These are phyloP conservation scores for Drosophila nigrodunni DNA, from an alignment of 1,140 invertebrate species.

Conservation along the genomic window DNA sequence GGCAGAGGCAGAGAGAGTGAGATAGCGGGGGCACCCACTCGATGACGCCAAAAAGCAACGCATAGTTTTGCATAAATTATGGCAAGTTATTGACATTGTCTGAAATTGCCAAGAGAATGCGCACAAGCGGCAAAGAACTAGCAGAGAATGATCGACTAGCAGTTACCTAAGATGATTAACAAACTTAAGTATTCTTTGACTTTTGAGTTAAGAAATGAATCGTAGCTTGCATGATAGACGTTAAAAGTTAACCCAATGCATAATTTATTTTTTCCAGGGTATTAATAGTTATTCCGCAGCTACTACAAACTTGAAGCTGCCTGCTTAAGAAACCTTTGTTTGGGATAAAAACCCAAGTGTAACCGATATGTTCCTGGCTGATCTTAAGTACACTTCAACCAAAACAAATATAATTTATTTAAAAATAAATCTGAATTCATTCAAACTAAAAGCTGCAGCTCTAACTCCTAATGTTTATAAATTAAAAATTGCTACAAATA, in stretches of 20 bases:
- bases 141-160: neutral
- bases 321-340: neutral
- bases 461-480: neutral
- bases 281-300: slow-evolving; percentile 8
- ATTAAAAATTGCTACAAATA: neutral
- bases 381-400: neutral
- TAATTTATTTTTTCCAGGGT: neutral
- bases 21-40: slow-evolving; percentile 51
- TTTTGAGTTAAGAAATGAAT: no score
- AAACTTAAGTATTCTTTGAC: no score
- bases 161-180: neutral
- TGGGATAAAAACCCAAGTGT: neutral
- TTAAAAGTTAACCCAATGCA: neutral
- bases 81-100: slow-evolving; percentile 38
- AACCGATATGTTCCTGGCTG: slow-evolving; percentile 9
- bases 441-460: neutral
- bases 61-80: slow-evolving; percentile 73
- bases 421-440: neutral
- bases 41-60: slow-evolving; percentile 64
- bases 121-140: neutral
- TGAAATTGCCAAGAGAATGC: slow-evolving; percentile 2
- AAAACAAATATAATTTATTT: neutral
- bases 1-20: neutral
- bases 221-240: neutral
- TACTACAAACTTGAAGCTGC: slow-evolving; percentile 11